Evolutionary conservation across 2,888 invertebrate genomes (phyloP).

Genomic region (Tolmerus cingulatus): DNA sequence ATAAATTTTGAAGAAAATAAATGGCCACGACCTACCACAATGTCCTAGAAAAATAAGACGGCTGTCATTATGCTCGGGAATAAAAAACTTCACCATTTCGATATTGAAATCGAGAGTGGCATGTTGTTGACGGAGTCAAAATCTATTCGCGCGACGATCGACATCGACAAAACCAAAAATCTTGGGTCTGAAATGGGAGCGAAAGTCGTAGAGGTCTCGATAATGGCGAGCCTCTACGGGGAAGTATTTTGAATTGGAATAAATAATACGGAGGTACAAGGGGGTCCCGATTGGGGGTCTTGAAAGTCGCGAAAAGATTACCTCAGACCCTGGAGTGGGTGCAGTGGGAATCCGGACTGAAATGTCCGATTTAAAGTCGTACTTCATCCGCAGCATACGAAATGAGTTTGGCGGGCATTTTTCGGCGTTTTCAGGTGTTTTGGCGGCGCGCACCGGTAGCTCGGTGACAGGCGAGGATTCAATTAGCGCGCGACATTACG

Average conservation of each 20-base stretch:
- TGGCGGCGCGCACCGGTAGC: background rate
- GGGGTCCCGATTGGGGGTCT: background rate
- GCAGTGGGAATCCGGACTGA: background rate
- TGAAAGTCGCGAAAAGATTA: background rate
- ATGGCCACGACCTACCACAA: conserved; percentile 33
- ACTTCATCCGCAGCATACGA: background rate
- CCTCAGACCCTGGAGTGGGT: background rate
- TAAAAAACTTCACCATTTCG: conserved; percentile 3
- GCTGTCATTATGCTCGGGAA: background rate
- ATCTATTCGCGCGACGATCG: background rate
- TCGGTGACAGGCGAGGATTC: background rate
- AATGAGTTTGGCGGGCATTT: background rate
- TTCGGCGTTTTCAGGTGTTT: background rate
- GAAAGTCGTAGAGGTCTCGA: background rate
- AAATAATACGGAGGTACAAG: background rate
- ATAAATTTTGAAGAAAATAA: conserved; percentile 31
- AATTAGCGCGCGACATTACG: background rate
- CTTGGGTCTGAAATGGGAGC: background rate
- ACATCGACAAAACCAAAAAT: background rate
- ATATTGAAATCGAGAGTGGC: conserved; percentile 31
- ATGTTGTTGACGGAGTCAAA: background rate
- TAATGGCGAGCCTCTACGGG: background rate
- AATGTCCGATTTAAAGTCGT: background rate
- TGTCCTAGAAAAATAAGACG: conserved; percentile 34
- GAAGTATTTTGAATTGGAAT: background rate